These are phyloP conservation scores for Vanacampus margaritifer DNA, from an alignment of 2,113 vertebrate genomes.

Conservation along the genomic window DNA sequence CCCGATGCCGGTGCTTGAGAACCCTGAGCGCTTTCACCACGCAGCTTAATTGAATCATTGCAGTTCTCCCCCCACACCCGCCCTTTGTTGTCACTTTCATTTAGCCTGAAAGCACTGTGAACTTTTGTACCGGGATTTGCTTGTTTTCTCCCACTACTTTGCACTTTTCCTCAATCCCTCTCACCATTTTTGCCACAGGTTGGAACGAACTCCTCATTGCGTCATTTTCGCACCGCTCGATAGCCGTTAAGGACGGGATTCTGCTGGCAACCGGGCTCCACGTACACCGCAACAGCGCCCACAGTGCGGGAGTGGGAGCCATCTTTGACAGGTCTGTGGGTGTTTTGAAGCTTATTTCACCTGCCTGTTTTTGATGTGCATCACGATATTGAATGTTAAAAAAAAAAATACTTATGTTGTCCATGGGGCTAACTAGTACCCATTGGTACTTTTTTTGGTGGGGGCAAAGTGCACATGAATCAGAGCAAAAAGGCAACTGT, in stretches of 20 bases:
- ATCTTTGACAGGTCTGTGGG: constrained; percentile 94
- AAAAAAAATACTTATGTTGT: no score
- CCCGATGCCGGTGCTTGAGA: constrained; percentile 42
- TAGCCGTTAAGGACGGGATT: constrained; percentile 94
- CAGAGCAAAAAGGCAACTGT: no score
- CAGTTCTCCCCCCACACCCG: constrained; percentile 19
- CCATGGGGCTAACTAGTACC: no score
- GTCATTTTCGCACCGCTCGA: constrained; percentile 97
- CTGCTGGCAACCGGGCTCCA: constrained; percentile 94
- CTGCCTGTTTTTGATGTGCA: not conserved
- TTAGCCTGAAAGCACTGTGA: constrained; percentile 52
- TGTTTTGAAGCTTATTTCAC: not conserved
- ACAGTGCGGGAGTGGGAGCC: constrained; percentile 95
- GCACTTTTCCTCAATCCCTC: constrained; percentile 29
- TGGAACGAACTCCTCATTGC: constrained; percentile 99
- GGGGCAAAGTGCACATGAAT: no score
- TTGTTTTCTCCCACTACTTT: constrained; percentile 5
- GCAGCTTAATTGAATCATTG: constrained; percentile 59
- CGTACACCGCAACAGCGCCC: constrained; percentile 95
- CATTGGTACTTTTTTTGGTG: no score
- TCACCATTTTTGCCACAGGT: constrained; percentile 68
- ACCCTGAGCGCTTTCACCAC: constrained; percentile 37
- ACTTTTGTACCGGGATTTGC: constrained; percentile 47
- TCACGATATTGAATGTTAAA: constrained; percentile 18
- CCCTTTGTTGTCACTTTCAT: constrained; percentile 57